phyloP scores from a whole-genome alignment of 2,797 vertebrate species.

The Buphagus erythrorhynchus region DNA sequence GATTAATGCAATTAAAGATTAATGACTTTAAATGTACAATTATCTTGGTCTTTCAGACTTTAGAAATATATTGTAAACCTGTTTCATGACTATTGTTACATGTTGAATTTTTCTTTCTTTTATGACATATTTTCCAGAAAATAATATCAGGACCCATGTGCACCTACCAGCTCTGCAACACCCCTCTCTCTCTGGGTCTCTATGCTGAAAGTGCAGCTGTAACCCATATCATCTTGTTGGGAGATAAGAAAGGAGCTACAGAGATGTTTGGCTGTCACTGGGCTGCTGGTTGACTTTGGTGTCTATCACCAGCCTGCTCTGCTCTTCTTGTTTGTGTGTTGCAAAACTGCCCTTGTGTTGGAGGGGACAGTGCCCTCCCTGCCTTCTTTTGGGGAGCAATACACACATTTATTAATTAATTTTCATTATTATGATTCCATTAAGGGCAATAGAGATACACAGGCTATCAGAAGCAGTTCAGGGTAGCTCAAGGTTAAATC shows the following conservation, averaged over 20 bases:
- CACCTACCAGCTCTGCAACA: background rate
- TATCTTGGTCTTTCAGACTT: background rate
- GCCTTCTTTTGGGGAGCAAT: background rate
- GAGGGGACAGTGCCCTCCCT: background rate
- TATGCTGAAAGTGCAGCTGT: background rate
- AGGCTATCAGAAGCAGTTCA: background rate
- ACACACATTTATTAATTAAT: background rate
- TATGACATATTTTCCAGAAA: background rate
- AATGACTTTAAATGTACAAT: background rate
- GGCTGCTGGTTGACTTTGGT: background rate
- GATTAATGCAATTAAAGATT: too few species aligned
- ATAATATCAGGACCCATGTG: rapidly evolving
- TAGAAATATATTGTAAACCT: background rate
- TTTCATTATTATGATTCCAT: background rate
- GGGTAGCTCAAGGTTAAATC: background rate
- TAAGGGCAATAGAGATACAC: background rate
- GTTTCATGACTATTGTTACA: background rate
- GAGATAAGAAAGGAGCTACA: background rate
- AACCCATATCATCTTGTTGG: background rate
- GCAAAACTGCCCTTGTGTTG: rapidly evolving
- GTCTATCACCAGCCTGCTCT: background rate
- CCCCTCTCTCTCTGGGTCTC: background rate
- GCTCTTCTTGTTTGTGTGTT: background rate
- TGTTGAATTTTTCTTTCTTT: background rate
- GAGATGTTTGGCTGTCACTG: background rate